Percentiles rank a stretch among this genome's conserved stretches.
phyloP scores from a whole-genome alignment of 2,888 invertebrate genomes.

The Gerris lacustris region DNA sequence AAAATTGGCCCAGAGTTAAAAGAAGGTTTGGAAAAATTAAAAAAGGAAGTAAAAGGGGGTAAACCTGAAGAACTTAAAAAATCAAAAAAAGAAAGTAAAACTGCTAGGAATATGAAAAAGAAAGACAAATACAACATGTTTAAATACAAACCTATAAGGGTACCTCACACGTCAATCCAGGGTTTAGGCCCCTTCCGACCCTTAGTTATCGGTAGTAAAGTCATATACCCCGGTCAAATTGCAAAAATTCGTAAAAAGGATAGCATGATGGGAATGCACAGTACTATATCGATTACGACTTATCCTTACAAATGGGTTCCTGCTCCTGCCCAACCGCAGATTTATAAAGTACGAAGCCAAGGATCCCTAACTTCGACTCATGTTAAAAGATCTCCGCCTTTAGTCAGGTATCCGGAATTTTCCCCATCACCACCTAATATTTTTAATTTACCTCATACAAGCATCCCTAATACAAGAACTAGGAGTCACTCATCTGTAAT shows the following conservation, averaged over 20 bases:
- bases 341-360: background rate
- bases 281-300: background rate
- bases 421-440: background rate
- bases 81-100: background rate
- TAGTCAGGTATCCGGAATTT: background rate
- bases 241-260: background rate
- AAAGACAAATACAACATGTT: background rate
- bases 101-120: background rate
- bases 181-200: background rate
- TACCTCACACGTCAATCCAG: background rate
- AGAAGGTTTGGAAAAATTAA: background rate
- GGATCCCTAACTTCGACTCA: background rate
- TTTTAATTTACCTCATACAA: background rate
- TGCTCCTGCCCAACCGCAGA: background rate
- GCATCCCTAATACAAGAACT: background rate
- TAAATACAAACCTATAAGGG: background rate
- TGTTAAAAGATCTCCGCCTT: background rate
- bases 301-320: background rate
- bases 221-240: background rate
- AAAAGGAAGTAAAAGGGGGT: no score
- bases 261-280: background rate
- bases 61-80: background rate
- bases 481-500: background rate
- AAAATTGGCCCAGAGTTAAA: background rate
- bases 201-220: background rate